Base-by-base conservation (phyloP, 2,113 vertebrate species). In the Axis porcinus region DNA sequence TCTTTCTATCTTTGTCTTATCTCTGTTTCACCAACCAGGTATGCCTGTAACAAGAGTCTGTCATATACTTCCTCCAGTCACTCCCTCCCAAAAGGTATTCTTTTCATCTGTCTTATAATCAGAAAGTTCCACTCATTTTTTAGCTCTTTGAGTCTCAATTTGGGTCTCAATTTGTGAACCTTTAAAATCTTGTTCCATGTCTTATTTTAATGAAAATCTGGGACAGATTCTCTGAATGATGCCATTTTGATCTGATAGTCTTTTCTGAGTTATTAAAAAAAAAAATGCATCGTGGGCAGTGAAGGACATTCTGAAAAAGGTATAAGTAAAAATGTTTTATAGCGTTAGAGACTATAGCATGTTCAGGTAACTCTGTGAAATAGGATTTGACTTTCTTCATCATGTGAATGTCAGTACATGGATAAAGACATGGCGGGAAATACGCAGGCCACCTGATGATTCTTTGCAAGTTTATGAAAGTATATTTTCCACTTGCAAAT, bases 151-250 rank as follows among this genome's bases (percentile, higher is more conserved):
- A 1, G 9, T 79, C 28, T 86, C 85, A 25, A 78, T 36, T 55
- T 28, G 2, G 1, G 23, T 79, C 25, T 86, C 81, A n/a, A 79
- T 43, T 43, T 19, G 5, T 88, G 30, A 88, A 17, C 36, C 91
- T 87, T 81, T 17, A 67, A 95, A 97, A 89, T 60, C 15, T 86
- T 91, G 17, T 60, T 82, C 54, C 91, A 11, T 76, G 19, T 47
- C 30, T 96, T 93, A 57, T 76, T 76, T 96, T 60, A 67, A 27
- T 67, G 58, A 64, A 79, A 97, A 93, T 81, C 36, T 86, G 16
- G n/a, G 55, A 55, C 30, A 91, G 28, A 40, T 14, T 94, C 45
- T 54, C n/a, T 25, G 30, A 89, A 19, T 81, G 28, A 89, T 62
- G 23, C 6, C 52, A 74, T 74, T 94, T 95, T 28, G 47, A 92